phyloP scores from a whole-genome alignment of 2,797 vertebrate genomes.

The Hozukius guyotensis region DNA sequence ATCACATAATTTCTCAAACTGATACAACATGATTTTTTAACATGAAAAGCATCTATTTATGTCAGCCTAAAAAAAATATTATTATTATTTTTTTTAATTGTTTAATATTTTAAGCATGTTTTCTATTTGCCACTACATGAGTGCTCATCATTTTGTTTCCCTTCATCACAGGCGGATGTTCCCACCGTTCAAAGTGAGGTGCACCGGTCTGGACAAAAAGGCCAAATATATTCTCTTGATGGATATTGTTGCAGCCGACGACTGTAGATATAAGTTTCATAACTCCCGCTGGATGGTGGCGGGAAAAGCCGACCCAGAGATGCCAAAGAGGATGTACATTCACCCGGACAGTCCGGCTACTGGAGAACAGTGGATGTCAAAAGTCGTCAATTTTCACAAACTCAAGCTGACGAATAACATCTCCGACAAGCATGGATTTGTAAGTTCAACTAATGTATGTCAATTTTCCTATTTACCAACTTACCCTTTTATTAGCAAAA shows the following conservation, averaged over 20 bases:
- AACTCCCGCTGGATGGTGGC: conserved; percentile 99
- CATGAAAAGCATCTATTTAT: background rate
- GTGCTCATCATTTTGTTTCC: conserved; percentile 10
- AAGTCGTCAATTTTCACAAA: conserved; percentile 99
- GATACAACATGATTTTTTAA: background rate
- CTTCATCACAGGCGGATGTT: conserved; percentile 91
- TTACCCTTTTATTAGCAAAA: conserved; percentile 38
- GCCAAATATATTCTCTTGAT: conserved; percentile 98
- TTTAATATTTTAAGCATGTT: background rate
- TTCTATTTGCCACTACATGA: background rate
- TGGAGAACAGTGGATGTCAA: conserved; percentile 99
- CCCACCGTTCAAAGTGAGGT: conserved; percentile 98
- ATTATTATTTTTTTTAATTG: background rate
- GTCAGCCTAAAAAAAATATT: background rate
- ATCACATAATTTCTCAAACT: background rate
- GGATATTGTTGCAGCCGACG: conserved; percentile 98
- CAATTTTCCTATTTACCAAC: conserved; percentile 74
- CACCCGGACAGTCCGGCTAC: conserved; percentile 98
- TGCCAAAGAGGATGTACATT: conserved; percentile 99
- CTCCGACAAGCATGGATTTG: conserved; percentile 99
- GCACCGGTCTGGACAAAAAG: conserved; percentile 98
- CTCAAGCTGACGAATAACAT: conserved; percentile 99
- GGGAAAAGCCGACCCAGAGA: conserved; percentile 98
- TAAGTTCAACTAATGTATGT: conserved; percentile 89
- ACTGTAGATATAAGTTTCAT: conserved; percentile 99